Conservation (phyloP, 2,113 vertebrate genomes). For the Eubucco bourcierii region DNA sequence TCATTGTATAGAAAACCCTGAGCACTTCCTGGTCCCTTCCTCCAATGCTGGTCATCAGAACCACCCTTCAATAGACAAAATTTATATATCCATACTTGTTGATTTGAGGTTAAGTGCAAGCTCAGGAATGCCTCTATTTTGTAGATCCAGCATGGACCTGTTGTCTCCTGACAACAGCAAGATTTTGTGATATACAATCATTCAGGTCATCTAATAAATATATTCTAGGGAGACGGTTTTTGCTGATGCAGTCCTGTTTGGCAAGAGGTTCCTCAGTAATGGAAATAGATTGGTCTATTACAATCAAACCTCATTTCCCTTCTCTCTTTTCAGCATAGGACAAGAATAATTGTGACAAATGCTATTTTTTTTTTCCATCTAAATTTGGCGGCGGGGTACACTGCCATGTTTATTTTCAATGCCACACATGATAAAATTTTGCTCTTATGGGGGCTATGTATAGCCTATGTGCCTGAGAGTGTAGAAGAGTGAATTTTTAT, state of each 20-base stretch:
- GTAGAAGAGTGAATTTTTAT: not conserved
- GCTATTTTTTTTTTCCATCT: not conserved
- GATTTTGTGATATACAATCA: not conserved
- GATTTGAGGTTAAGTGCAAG: not conserved
- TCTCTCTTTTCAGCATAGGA: not conserved
- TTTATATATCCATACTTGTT: not conserved
- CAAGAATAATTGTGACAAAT: not conserved
- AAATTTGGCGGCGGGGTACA: not conserved
- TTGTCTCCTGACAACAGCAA: not conserved
- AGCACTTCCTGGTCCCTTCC: not conserved
- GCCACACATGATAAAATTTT: not conserved
- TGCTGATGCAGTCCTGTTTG: not conserved
- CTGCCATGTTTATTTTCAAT: not conserved
- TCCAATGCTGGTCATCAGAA: not conserved
- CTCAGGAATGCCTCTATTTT: not conserved
- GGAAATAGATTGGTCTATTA: not conserved
- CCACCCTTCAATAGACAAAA: rapidly evolving
- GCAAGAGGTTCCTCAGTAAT: not conserved
- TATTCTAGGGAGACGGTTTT: not conserved
- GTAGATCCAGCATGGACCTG: not conserved
- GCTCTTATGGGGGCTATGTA: rapidly evolving
- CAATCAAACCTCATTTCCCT: not conserved
- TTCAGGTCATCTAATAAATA: not conserved
- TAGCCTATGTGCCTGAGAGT: not conserved
- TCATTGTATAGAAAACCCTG: not conserved